Percentiles rank a stretch among this genome's conserved stretches.
phyloP scores from a whole-genome alignment of 2,797 vertebrate species.

The Hoplostethus mediterraneus region DNA sequence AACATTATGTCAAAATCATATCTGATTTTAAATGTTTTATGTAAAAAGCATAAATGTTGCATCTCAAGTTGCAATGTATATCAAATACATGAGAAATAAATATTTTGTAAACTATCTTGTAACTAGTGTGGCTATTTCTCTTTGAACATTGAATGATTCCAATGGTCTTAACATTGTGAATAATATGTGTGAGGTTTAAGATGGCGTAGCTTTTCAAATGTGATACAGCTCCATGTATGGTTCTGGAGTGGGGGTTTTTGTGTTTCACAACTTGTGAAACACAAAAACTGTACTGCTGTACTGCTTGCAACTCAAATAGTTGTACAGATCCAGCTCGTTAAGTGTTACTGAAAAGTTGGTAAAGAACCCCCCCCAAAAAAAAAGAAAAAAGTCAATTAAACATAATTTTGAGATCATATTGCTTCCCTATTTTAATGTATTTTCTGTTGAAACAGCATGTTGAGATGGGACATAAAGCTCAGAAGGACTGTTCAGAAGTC shows the following conservation, averaged over 20 bases:
- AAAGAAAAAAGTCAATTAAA: background rate
- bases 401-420: no score
- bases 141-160: background rate
- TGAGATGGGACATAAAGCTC: no score
- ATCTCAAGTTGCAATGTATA: conserved; percentile 18
- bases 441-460: no score
- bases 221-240: background rate
- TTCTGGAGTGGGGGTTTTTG: background rate
- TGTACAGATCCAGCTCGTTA: background rate
- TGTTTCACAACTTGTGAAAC: background rate
- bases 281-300: no score
- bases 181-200: background rate
- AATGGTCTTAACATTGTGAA: background rate
- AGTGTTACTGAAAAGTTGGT: background rate
- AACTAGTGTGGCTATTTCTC: background rate
- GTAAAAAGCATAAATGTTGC: conserved; percentile 5
- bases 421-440: no score
- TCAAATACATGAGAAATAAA: conserved; percentile 33
- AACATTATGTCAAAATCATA: background rate
- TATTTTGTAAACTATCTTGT: conserved; percentile 26
- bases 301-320: no score
- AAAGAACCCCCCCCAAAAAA: background rate
- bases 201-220: background rate
- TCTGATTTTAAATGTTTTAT: conserved; percentile 7
- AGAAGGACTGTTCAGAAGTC: no score